phyloP scores from a whole-genome alignment of 2,888 invertebrate genomes.

The Lasioglossum villosulum region DNA sequence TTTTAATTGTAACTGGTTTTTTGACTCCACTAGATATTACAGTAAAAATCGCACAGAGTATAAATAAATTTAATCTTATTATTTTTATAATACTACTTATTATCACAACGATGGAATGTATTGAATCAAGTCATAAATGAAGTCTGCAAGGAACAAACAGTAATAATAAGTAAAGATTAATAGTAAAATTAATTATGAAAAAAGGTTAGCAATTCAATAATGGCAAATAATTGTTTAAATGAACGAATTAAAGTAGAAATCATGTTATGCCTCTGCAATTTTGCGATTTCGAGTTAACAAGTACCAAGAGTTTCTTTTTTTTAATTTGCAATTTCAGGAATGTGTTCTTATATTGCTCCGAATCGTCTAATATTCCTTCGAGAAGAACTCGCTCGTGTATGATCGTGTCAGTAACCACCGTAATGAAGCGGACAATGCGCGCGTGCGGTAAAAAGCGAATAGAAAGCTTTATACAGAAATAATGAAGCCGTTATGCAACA shows the following conservation, averaged over 20 bases:
- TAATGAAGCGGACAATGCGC: neutral
- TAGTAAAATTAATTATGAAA: neutral
- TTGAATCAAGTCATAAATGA: no score
- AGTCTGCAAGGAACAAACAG: no score
- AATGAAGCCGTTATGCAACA: slow-evolving; percentile 13
- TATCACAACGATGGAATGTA: no score
- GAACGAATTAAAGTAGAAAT: neutral
- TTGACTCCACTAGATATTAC: no score
- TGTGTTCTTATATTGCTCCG: neutral
- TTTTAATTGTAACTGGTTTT: no score
- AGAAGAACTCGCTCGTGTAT: no score
- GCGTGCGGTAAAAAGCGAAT: neutral
- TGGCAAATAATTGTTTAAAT: neutral
- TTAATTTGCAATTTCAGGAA: no score
- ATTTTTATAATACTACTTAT: no score
- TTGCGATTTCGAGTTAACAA: neutral
- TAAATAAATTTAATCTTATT: no score
- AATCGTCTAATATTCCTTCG: no score
- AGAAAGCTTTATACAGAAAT: slow-evolving; percentile 6
- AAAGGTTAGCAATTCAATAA: neutral
- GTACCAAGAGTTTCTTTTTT: neutral
- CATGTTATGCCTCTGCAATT: neutral
- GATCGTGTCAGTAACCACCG: neutral
- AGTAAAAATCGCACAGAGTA: no score
- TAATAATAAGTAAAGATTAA: no score